Evolutionary conservation across 2,888 invertebrate species (phyloP), one percentile per base, ranked within the genome.

Genomic region (Luperina nickerlii): DNA sequence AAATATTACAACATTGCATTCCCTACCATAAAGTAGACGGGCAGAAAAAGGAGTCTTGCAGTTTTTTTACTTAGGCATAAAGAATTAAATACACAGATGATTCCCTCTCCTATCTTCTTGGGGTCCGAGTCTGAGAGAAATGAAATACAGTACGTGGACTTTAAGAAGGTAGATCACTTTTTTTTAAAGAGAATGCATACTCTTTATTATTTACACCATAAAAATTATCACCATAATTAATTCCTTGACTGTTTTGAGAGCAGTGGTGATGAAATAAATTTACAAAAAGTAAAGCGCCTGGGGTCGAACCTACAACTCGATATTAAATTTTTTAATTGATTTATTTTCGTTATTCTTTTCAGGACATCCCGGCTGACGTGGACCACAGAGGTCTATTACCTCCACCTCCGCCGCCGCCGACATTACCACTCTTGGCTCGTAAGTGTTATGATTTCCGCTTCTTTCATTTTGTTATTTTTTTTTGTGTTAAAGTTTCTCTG

Each of bases 401-500:
- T 0, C 97, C 97, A 4, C 97, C 97, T 0, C 96, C 97, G 5
- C 96, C 97, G 67, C 97, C 98, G 3, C 97, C 97, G 89, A 92
- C 97, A 91, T 51, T 97, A 87, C 96, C 95, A 2, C 74, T 94
- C 1, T 76, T 96, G 27, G 92, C 92, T 83, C 93, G 96, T 96
- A 82, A 95, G 96, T 95, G 68, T 69, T 62, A 13, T 24, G 0
- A 24, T 9, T 4, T 8, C 4, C 7, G 3, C 7, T 27, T 5
- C 20, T 20, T 42, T 67, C 15, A 4, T 15, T 5, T 18, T 0
- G n/a, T n/a, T n/a, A 6, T 42, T 42, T n/a, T 67, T 9, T 27
- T 69, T 51, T 45, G 18, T 3, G 11, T 7, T 45, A 11, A 18
- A 0, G 0, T 42, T 5, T 6, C 45, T 45, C 11, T 45, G 18